A percentile compares a stretch with the other conserved stretches of the same genome.
These are phyloP conservation scores for Liparis tanakae DNA, from an alignment of 2,797 vertebrate genomes.

Conservation along the genomic window DNA sequence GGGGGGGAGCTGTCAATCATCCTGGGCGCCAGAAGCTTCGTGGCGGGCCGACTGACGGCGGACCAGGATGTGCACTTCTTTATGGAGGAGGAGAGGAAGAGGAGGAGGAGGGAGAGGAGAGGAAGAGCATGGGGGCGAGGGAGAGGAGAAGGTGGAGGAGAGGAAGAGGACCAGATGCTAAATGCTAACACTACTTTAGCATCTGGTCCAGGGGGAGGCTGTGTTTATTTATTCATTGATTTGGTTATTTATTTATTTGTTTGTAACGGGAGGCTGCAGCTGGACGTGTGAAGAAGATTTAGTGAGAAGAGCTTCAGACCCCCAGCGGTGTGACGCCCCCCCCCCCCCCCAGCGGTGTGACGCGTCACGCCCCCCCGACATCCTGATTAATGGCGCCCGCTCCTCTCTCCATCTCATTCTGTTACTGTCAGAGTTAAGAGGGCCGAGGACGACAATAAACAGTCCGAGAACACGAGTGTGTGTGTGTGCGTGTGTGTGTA, in stretches of 20 bases:
- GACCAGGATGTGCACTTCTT: conserved; percentile 49
- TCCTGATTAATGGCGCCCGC: conserved; percentile 84
- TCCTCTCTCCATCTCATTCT: conserved; percentile 84
- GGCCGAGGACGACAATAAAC: conserved; percentile 85
- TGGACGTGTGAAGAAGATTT: conserved; percentile 66
- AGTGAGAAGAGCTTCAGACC: conserved; percentile 74
- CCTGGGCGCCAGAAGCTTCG: conserved; percentile 27
- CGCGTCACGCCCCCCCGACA: conserved; percentile 70
- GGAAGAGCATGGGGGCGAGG: too few species aligned
- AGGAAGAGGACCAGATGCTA: too few species aligned
- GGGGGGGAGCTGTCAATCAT: conserved; percentile 76
- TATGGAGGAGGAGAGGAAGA: neutral
- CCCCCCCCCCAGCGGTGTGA: conserved; percentile 74
- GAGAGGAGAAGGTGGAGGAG: too few species aligned
- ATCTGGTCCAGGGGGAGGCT: too few species aligned
- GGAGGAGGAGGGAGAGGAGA: neutral
- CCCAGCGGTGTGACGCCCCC: conserved; percentile 68
- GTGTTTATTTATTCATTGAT: too few species aligned
- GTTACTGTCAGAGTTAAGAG: conserved; percentile 87
- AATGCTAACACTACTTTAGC: too few species aligned
- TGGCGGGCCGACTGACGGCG: conserved; percentile 60
- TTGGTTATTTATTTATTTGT: too few species aligned
- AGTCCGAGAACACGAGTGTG: conserved; percentile 43
- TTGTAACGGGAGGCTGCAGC: too few species aligned
- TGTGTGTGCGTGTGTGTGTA: too few species aligned